Conservation (phyloP, 2,888 invertebrate genomes). For the Eristalinus aeneus region DNA sequence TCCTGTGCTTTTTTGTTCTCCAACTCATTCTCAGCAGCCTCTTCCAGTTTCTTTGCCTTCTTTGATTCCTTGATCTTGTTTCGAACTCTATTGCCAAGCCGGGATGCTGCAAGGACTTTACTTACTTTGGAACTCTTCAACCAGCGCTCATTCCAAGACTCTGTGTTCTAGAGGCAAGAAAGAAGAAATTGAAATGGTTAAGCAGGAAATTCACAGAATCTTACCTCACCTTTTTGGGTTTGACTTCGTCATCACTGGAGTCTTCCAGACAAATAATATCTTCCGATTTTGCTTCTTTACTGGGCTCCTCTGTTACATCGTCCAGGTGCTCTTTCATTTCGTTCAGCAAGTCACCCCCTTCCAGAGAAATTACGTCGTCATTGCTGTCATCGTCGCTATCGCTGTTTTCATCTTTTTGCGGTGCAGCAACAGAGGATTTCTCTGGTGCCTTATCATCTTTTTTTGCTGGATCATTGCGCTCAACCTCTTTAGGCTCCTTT, state of each 20-base stretch:
- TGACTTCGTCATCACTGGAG: constrained; percentile 70
- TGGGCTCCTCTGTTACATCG: constrained; percentile 71
- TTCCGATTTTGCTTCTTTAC: not conserved
- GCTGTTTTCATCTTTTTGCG: not conserved
- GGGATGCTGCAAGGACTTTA: constrained; percentile 82
- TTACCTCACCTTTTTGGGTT: constrained; percentile 34
- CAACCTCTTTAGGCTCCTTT: not conserved
- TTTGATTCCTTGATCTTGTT: constrained; percentile 82
- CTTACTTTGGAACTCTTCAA: constrained; percentile 84
- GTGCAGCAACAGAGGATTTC: not conserved
- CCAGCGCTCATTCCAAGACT: constrained; percentile 84
- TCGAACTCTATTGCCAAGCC: constrained; percentile 83
- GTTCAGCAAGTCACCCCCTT: constrained; percentile 78
- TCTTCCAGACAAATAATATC: constrained; percentile 67
- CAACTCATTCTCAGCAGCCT: constrained; percentile 64
- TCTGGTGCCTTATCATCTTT: constrained; percentile 75
- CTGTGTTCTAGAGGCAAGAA: constrained; percentile 70
- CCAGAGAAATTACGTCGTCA: constrained; percentile 80
- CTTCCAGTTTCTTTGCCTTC: constrained; percentile 72
- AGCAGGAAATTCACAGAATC: not conserved
- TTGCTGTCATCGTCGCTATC: constrained; percentile 76
- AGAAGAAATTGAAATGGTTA: constrained; percentile 1
- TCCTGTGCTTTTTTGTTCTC: constrained; percentile 45
- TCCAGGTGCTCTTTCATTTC: constrained; percentile 79
- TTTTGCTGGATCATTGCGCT: not conserved